These are phyloP conservation scores for Argyrosomus regius DNA, from an alignment of 2,797 vertebrate genomes.

Conservation along the genomic window DNA sequence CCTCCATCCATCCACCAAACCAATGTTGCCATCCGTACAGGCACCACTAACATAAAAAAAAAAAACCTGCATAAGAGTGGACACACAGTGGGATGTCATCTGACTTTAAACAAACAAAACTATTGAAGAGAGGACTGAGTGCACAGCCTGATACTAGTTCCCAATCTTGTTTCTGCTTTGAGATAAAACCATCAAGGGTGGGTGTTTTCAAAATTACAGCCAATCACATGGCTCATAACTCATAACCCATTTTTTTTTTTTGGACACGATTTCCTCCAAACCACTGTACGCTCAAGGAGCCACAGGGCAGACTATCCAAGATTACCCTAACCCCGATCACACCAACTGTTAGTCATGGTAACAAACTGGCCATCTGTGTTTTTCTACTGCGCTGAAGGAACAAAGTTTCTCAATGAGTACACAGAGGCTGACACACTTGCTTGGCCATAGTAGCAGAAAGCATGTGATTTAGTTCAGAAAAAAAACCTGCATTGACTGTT, in stretches of 20 bases:
- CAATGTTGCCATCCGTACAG: neutral
- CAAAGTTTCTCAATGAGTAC: slow-evolving; percentile 72
- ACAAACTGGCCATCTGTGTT: slow-evolving; percentile 62
- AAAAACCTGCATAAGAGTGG: neutral
- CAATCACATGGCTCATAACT: slow-evolving; percentile 11
- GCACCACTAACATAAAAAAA: neutral
- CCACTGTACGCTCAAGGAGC: slow-evolving; percentile 11
- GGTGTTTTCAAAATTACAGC: slow-evolving; percentile 8
- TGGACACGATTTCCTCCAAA: slow-evolving; percentile 22
- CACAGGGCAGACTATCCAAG: neutral
- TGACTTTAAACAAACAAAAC: slow-evolving; percentile 34
- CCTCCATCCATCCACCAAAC: neutral
- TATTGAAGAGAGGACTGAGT: neutral
- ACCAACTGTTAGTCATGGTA: slow-evolving; percentile 60
- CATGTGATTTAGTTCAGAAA: slow-evolving; percentile 46
- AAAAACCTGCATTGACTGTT: slow-evolving; percentile 40
- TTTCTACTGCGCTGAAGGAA: slow-evolving; percentile 46
- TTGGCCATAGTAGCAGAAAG: slow-evolving; percentile 42
- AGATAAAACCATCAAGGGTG: neutral
- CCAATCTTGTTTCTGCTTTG: neutral
- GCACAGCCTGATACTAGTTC: neutral
- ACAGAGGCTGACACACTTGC: slow-evolving; percentile 46
- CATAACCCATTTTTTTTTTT: neutral
- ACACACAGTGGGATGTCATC: slow-evolving; percentile 5
- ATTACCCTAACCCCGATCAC: slow-evolving; percentile 28